Conservation (phyloP, 2,888 invertebrate genomes). For the Agrenia bidenticulata region DNA sequence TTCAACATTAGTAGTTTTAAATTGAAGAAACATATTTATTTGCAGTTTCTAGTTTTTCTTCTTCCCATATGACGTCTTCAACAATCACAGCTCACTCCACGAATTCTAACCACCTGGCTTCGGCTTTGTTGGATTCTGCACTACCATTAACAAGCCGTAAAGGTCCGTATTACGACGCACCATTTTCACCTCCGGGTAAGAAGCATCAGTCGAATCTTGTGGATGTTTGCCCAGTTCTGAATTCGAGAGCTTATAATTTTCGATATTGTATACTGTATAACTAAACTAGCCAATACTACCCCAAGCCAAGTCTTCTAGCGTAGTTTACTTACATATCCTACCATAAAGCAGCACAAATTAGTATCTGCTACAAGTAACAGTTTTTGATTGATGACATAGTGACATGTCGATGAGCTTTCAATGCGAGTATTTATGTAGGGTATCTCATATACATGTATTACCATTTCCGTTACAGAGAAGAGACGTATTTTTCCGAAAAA, state of each 20-base stretch:
- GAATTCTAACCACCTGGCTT: slow-evolving; percentile 28
- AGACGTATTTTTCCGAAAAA: slow-evolving; percentile 36
- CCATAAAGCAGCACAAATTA: too few species aligned
- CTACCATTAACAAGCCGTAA: slow-evolving; percentile 27
- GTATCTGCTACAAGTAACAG: too few species aligned
- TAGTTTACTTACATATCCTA: too few species aligned
- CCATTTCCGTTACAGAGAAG: slow-evolving; percentile 24
- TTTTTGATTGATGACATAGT: too few species aligned
- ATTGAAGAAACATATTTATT: too few species aligned
- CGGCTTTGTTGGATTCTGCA: slow-evolving; percentile 38
- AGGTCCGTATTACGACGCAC: slow-evolving; percentile 31
- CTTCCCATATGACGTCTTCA: slow-evolving; percentile 33
- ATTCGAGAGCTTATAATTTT: not conserved
- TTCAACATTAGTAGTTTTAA: too few species aligned
- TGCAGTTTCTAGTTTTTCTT: slow-evolving; percentile 44
- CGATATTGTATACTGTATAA: slow-evolving; percentile 14
- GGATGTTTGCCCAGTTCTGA: slow-evolving; percentile 2
- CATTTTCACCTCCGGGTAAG: slow-evolving; percentile 45
- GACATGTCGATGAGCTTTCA: not conserved
- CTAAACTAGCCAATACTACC: not conserved
- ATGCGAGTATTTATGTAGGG: not conserved
- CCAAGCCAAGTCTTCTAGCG: not conserved
- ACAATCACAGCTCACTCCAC: slow-evolving; percentile 37
- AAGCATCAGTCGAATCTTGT: slow-evolving; percentile 2
- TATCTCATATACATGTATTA: not conserved